phyloP scores from a whole-genome alignment of 2,113 vertebrate species.

The Salminus brasiliensis region DNA sequence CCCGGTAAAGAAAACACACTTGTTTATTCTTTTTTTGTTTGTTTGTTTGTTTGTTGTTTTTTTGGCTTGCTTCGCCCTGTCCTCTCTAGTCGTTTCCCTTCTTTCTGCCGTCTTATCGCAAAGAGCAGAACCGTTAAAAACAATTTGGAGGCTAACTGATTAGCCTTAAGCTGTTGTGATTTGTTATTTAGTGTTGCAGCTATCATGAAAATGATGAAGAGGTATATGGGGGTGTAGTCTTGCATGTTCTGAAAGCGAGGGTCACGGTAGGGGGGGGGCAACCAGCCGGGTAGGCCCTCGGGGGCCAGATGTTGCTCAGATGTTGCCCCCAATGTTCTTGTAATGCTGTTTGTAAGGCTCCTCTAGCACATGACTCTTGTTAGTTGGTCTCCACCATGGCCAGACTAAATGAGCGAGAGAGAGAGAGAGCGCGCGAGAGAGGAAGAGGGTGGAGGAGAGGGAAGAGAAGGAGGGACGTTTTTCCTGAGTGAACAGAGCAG shows the following conservation, averaged over 20 bases:
- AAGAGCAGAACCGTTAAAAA: not conserved
- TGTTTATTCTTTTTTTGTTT: no score
- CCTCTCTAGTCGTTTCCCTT: not conserved
- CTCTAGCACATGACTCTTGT: slow-evolving; percentile 40
- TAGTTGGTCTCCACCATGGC: slow-evolving; percentile 26
- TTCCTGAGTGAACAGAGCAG: slow-evolving; percentile 56
- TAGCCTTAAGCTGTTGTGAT: not conserved
- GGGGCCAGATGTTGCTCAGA: slow-evolving; percentile 42
- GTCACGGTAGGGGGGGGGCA: not conserved
- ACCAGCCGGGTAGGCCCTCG: not conserved
- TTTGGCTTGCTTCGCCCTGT: not conserved
- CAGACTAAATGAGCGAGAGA: slow-evolving; percentile 22
- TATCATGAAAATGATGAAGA: not conserved
- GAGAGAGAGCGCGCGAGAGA: slow-evolving; percentile 12
- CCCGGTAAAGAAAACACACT: slow-evolving; percentile 21
- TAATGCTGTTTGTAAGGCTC: not conserved
- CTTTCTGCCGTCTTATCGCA: not conserved
- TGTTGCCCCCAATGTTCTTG: slow-evolving; percentile 19
- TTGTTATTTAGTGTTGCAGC: not conserved
- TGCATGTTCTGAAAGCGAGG: slow-evolving; percentile 14
- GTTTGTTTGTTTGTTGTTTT: not conserved
- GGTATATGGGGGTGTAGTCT: not conserved
- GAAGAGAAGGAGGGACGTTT: slow-evolving; percentile 33
- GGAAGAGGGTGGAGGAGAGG: slow-evolving; percentile 29
- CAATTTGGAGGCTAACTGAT: not conserved